phyloP scores from a whole-genome alignment of 1,140 invertebrate species.

The Drosophila bipectinata region DNA sequence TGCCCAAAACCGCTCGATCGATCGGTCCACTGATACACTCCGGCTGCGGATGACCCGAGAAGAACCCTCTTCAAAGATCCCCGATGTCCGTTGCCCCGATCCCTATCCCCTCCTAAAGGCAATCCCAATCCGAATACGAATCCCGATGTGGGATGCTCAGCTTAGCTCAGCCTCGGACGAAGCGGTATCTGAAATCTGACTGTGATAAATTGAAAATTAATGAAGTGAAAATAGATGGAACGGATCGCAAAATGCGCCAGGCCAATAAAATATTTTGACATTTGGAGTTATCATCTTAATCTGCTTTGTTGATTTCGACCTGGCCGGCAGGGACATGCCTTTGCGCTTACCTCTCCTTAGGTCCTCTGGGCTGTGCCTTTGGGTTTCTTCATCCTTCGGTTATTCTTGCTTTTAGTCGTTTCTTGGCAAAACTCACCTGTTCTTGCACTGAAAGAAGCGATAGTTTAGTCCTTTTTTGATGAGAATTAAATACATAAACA shows the following conservation, averaged over 20 bases:
- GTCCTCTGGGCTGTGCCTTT: neutral
- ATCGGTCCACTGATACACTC: conserved; percentile 69
- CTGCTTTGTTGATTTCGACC: conserved; percentile 81
- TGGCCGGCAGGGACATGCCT: conserved; percentile 37
- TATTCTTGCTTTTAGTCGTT: neutral
- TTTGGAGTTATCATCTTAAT: conserved; percentile 84
- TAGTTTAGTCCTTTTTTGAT: neutral
- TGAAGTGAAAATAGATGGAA: conserved; percentile 84
- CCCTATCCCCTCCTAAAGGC: neutral
- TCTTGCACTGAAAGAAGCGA: conserved; percentile 6
- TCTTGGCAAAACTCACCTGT: conserved; percentile 48
- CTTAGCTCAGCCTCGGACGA: conserved; percentile 10
- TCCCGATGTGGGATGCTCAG: conserved; percentile 8
- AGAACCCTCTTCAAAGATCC: conserved; percentile 71
- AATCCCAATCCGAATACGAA: conserved; percentile 5
- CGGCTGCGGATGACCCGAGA: conserved; percentile 16
- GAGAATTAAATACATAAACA: neutral
- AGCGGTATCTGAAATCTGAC: conserved; percentile 81
- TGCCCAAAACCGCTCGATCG: conserved; percentile 46
- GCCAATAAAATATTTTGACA: conserved; percentile 84
- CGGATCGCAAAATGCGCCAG: conserved; percentile 84
- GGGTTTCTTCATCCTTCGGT: neutral
- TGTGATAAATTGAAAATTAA: conserved; percentile 84
- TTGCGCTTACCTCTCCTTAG: conserved; percentile 13
- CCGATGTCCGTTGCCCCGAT: conserved; percentile 18